Percentiles rank a stretch among this genome's conserved stretches.
Conservation (phyloP, 1,140 invertebrate species). For the Drosophila sp. region DNA sequence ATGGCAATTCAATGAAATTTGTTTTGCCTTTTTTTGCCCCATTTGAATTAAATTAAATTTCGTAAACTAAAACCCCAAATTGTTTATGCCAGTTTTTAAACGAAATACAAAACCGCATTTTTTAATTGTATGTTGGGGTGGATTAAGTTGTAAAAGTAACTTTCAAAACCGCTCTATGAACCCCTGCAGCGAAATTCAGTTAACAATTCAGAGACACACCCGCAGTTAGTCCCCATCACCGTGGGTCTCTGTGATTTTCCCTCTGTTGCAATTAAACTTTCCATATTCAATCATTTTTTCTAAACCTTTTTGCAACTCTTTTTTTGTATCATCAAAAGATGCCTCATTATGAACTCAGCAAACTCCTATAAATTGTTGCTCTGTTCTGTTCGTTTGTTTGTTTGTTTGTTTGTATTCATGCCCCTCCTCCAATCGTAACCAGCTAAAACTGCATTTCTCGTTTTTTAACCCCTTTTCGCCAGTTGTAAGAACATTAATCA, state of each 20-base stretch:
- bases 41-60: too few relatives aligned
- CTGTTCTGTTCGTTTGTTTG: slow-evolving; percentile 12
- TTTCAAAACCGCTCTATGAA: background rate
- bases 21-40: too few relatives aligned
- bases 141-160: background rate
- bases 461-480: slow-evolving; percentile 3
- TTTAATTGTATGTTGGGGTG: background rate
- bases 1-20: too few relatives aligned
- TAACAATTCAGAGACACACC: too few relatives aligned
- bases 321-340: slow-evolving; percentile 17
- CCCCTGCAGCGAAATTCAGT: background rate
- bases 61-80: background rate
- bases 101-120: background rate
- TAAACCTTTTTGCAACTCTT: slow-evolving; percentile 6
- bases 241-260: background rate
- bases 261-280: slow-evolving; percentile 9
- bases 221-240: too few relatives aligned
- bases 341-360: background rate
- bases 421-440: slow-evolving; percentile 24
- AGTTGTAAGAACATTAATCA: slow-evolving; percentile 56
- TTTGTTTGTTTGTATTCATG: background rate
- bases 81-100: too few relatives aligned
- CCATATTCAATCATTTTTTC: slow-evolving; percentile 8
- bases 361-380: slow-evolving; percentile 41
- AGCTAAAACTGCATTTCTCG: slow-evolving; percentile 1